Conservation (phyloP, 2,113 vertebrate genomes). For the Tachysurus vachellii region DNA sequence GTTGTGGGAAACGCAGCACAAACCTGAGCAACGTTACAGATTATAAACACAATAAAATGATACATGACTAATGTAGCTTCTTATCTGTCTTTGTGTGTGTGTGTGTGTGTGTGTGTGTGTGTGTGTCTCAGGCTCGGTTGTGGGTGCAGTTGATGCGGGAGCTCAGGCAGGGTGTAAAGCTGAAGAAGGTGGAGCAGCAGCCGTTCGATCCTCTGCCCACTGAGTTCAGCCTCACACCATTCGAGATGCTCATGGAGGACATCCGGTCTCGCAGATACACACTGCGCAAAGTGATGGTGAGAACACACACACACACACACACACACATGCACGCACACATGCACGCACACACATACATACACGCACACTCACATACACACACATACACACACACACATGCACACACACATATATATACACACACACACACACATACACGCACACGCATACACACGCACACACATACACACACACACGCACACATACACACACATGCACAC, state of each 20-base stretch:
- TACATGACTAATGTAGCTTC: background rate
- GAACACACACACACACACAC: slow-evolving; percentile 45
- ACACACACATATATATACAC: too few relatives aligned
- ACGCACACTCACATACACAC: background rate
- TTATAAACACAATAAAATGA: background rate
- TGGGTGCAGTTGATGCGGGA: slow-evolving; percentile 98
- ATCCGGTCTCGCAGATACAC: slow-evolving; percentile 89
- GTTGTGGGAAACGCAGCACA: background rate
- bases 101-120: slow-evolving; percentile 29
- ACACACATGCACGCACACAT: background rate
- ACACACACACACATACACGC: background rate
- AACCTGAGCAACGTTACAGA: background rate
- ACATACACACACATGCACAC: too few relatives aligned
- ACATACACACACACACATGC: background rate
- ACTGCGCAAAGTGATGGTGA: slow-evolving; percentile 96
- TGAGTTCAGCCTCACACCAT: slow-evolving; percentile 94
- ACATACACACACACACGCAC: background rate
- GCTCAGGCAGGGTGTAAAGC: slow-evolving; percentile 89
- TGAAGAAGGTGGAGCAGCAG: slow-evolving; percentile 94
- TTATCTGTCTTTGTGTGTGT: slow-evolving; percentile 3
- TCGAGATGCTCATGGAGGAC: slow-evolving; percentile 98
- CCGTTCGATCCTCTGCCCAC: slow-evolving; percentile 89
- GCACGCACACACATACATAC: slow-evolving; percentile 12
- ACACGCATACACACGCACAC: background rate
- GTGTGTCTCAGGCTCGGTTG: slow-evolving; percentile 79